A percentile compares a stretch with the other conserved stretches of the same genome.
These are phyloP conservation scores for Laothoe populi DNA, from an alignment of 2,888 invertebrate species.

Conservation along the genomic window DNA sequence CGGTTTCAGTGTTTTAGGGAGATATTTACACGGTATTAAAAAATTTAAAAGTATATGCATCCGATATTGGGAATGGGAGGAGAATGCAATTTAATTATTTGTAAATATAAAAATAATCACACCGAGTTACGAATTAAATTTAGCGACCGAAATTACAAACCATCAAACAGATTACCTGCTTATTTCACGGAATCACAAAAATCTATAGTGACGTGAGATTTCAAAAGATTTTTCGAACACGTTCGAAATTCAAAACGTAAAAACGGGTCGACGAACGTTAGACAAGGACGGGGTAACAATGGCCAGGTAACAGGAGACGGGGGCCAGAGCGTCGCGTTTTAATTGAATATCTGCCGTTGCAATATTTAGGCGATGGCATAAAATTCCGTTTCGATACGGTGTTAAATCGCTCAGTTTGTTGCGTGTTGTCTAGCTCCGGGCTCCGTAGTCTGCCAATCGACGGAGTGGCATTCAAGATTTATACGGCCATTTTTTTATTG, in stretches of 20 bases:
- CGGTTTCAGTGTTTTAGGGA: background rate
- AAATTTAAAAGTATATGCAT: too few relatives aligned
- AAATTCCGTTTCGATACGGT: conserved; percentile 13
- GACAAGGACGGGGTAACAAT: conserved; percentile 56
- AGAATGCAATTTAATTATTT: too few relatives aligned
- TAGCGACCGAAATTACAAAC: too few relatives aligned
- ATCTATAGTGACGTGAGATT: background rate
- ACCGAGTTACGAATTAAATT: too few relatives aligned
- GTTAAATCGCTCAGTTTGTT: background rate
- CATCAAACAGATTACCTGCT: too few relatives aligned
- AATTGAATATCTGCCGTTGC: conserved; percentile 22
- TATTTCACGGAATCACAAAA: background rate
- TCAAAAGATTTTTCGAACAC: background rate
- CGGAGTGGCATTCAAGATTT: conserved; percentile 2
- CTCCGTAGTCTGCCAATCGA: background rate
- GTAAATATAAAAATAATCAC: too few relatives aligned
- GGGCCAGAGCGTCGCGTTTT: conserved; percentile 34
- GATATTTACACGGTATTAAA: too few relatives aligned
- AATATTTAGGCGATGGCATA: conserved; percentile 16
- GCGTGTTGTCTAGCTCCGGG: background rate
- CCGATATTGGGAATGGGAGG: too few relatives aligned
- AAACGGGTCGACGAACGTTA: conserved; percentile 45
- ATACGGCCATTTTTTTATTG: conserved; percentile 6
- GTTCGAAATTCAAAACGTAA: conserved; percentile 9
- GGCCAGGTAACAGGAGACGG: conserved; percentile 62